phyloP scores from a whole-genome alignment of 2,113 vertebrate genomes.

The Emydocephalus ijimae region DNA sequence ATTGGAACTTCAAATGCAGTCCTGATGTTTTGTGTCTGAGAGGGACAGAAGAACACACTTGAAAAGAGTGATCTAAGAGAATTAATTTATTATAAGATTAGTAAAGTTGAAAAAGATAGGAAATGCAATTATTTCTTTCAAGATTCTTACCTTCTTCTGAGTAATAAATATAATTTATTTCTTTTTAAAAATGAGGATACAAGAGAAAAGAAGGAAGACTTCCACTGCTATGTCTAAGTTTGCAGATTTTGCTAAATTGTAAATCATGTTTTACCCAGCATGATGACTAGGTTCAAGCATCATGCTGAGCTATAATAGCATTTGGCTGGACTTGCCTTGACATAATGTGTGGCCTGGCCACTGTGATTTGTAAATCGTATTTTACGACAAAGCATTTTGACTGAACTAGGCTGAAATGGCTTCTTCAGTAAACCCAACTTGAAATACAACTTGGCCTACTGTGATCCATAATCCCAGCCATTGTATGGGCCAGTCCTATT shows the following conservation, averaged over 20 bases:
- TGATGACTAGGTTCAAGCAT: neutral
- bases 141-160: neutral
- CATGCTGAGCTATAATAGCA: neutral
- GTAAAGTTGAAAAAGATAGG: neutral
- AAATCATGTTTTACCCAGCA: neutral
- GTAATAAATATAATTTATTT: neutral
- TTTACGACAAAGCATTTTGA: neutral
- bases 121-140: neutral
- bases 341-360: neutral
- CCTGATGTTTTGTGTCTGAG: neutral
- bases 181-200: neutral
- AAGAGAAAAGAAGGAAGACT: neutral
- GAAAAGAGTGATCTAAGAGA: neutral
- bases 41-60: neutral
- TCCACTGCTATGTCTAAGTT: neutral
- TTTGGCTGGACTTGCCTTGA: neutral
- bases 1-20: neutral
- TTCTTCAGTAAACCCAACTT: neutral
- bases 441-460: neutral
- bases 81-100: neutral
- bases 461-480: neutral
- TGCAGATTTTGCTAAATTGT: neutral
- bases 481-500: neutral
- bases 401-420: neutral
- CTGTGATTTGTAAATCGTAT: neutral